Evolutionary conservation across 1,140 invertebrate species (phyloP).

Genomic region (Papilio dardanus): DNA sequence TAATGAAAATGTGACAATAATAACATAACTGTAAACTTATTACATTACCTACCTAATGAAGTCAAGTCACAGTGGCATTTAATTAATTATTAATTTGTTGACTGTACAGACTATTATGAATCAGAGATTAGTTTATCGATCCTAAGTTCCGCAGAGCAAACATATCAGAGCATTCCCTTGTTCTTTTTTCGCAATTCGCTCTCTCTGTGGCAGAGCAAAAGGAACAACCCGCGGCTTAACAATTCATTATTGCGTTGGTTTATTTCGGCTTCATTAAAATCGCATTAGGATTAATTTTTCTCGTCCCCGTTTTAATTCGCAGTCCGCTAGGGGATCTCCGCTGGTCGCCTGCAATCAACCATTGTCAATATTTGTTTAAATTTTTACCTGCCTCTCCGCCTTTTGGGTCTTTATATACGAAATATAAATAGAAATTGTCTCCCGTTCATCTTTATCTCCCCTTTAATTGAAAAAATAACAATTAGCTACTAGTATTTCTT

Average conservation of each 20-base stretch:
- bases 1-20: neutral
- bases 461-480: neutral
- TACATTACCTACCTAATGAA: neutral
- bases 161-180: slow-evolving; percentile 26
- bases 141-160: neutral
- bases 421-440: slow-evolving; percentile 43
- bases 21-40: neutral
- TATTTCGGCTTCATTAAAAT: slow-evolving; percentile 81
- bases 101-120: neutral
- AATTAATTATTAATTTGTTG: slow-evolving; percentile 16
- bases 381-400: slow-evolving; percentile 65
- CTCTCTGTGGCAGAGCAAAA: slow-evolving; percentile 56
- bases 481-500: neutral
- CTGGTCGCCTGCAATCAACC: slow-evolving; percentile 76
- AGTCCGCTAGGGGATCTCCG: slow-evolving; percentile 76
- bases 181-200: slow-evolving; percentile 50
- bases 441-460: slow-evolving; percentile 26
- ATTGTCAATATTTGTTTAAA: slow-evolving; percentile 77
- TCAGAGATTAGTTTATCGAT: neutral
- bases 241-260: slow-evolving; percentile 80
- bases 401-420: slow-evolving; percentile 57
- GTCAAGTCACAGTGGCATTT: neutral
- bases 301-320: slow-evolving; percentile 80
- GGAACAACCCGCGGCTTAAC: slow-evolving; percentile 68
- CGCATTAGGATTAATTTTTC: slow-evolving; percentile 82